Evolutionary conservation across 2,888 invertebrate genomes (phyloP).

Genomic region (Mimachlamys varia): DNA sequence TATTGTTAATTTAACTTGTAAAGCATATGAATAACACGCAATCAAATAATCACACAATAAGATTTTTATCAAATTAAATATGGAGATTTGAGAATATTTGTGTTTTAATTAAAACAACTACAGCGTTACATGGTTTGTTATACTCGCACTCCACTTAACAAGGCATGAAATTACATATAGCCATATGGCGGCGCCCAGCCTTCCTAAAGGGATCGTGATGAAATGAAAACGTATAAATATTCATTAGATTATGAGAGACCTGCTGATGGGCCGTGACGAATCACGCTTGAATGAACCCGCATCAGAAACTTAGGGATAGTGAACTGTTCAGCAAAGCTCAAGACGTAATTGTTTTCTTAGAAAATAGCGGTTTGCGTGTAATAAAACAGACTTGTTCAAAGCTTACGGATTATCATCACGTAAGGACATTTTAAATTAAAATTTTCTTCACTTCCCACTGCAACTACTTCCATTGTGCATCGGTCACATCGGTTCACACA

Average conservation of each 20-base stretch:
- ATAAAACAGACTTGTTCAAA: conserved; percentile 18
- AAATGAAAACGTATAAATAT: neutral
- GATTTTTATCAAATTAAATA: conserved; percentile 34
- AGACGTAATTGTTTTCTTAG: conserved; percentile 26
- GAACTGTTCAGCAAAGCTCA: neutral
- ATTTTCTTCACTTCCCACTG: neutral
- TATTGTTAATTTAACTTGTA: conserved; percentile 25
- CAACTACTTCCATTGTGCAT: neutral
- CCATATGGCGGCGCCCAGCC: conserved; percentile 15
- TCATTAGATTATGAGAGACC: conserved; percentile 4
- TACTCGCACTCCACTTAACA: neutral
- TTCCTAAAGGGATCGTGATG: conserved; percentile 17
- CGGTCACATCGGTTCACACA: neutral
- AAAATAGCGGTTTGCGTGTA: neutral
- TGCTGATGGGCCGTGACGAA: neutral
- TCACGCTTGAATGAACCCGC: neutral
- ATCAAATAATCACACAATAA: conserved; percentile 28
- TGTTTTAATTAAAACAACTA: conserved; percentile 31
- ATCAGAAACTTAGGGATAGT: neutral
- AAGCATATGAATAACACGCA: conserved; percentile 21
- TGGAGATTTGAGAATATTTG: conserved; percentile 31
- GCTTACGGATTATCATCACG: neutral
- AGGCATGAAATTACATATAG: conserved; percentile 34
- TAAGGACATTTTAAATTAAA: neutral
- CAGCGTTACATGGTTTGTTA: conserved; percentile 34